Evolutionary conservation across 2,888 invertebrate genomes (phyloP).

Genomic region (Mesoligia furuncula): DNA sequence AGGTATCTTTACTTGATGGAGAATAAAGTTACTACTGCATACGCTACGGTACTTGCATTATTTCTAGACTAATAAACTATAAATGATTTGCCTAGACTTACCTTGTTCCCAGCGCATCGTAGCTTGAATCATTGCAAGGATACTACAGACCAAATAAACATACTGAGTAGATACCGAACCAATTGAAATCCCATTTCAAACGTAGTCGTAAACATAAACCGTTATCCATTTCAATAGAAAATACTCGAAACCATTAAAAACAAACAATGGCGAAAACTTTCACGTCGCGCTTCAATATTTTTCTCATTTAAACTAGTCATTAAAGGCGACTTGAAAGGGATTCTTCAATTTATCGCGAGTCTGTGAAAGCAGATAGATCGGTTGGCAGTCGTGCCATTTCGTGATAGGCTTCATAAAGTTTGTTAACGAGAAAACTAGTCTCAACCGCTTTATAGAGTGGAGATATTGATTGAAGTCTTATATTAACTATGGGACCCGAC

Average conservation of each 20-base stretch:
- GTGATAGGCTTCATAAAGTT: conserved; percentile 66
- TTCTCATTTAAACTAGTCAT: conserved; percentile 22
- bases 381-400: conserved; percentile 47
- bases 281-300: conserved; percentile 21
- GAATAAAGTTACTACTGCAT: neutral
- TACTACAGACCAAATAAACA: neutral
- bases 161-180: neutral
- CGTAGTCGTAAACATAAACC: neutral
- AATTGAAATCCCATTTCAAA: neutral
- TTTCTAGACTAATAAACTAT: neutral
- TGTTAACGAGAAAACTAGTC: conserved; percentile 64
- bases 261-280: neutral
- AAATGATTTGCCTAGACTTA: neutral
- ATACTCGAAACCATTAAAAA: conserved; percentile 6
- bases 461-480: conserved; percentile 61
- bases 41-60: neutral
- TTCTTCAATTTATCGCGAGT: conserved; percentile 38
- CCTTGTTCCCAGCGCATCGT: neutral
- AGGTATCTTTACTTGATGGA: neutral
- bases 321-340: conserved; percentile 29
- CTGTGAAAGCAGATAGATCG: conserved; percentile 33
- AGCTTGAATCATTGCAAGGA: neutral
- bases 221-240: neutral
- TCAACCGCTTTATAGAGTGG: conserved; percentile 57
- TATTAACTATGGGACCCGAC: conserved; percentile 41